phyloP scores from a whole-genome alignment of 2,113 vertebrate genomes.

The Sminthopsis crassicaudata region DNA sequence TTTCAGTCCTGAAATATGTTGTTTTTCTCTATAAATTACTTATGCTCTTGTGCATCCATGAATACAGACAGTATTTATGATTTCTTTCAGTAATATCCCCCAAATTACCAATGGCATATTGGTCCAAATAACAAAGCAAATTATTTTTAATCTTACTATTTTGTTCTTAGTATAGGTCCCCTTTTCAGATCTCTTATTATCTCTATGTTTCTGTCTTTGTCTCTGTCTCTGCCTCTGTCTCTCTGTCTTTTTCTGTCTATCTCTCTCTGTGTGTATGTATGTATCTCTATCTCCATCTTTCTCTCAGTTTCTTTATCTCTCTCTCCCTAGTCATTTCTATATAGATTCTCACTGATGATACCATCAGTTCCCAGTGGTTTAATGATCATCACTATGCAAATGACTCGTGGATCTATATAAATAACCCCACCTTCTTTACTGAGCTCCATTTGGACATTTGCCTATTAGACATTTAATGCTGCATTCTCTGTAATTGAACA shows the following conservation, averaged over 20 bases:
- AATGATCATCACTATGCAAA: not conserved
- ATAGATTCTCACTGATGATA: not conserved
- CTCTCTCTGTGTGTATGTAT: not conserved
- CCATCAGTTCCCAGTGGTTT: not conserved
- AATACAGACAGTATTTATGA: not conserved
- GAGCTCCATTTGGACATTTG: too few species aligned
- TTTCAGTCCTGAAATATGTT: conserved; percentile 40
- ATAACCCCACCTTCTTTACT: too few species aligned
- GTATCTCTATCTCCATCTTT: not conserved
- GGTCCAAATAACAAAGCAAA: not conserved
- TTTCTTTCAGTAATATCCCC: not conserved
- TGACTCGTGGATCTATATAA: not conserved
- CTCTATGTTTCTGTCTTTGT: not conserved
- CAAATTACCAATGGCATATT: not conserved
- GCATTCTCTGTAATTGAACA: not conserved
- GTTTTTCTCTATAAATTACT: conserved; percentile 13
- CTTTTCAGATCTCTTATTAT: not conserved
- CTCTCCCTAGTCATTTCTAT: not conserved
- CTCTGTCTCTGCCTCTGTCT: not conserved
- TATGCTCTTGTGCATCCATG: conserved; percentile 19
- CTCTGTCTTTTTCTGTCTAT: not conserved
- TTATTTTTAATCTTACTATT: not conserved
- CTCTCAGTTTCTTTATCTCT: not conserved
- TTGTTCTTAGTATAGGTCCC: not conserved
- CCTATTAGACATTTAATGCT: not conserved